Evolutionary conservation across 1,140 invertebrate genomes (phyloP).

Genomic region (Drosophila saltans): DNA sequence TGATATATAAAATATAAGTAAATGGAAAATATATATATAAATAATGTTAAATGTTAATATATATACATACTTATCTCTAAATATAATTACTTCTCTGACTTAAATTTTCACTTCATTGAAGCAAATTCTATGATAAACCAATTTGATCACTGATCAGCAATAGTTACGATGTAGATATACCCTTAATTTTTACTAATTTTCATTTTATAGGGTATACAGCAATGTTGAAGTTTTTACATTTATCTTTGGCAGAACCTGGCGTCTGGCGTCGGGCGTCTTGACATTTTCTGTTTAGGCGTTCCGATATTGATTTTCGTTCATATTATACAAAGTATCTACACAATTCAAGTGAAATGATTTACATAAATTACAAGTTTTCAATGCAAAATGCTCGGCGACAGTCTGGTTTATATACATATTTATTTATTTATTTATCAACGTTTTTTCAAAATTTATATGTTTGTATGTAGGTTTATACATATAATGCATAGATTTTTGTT

Average conservation of each 20-base stretch:
- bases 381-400: conserved; percentile 24
- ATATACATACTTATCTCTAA: too few species aligned
- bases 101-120: too few species aligned
- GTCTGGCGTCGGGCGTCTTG: neutral
- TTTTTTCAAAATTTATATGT: neutral
- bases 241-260: conserved; percentile 9
- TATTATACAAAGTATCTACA: conserved; percentile 52
- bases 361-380: conserved; percentile 71
- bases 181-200: too few species aligned
- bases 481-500: conserved; percentile 27
- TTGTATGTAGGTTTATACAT: neutral
- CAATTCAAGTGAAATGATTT: conserved; percentile 69
- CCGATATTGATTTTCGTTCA: conserved; percentile 39
- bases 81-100: too few species aligned
- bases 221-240: neutral
- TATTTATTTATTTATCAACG: neutral
- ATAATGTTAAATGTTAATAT: too few species aligned
- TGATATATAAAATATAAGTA: too few species aligned
- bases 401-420: neutral
- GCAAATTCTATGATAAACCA: too few species aligned
- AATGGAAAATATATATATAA: too few species aligned
- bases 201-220: neutral
- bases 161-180: too few species aligned
- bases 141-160: too few species aligned
- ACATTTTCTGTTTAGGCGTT: conserved; percentile 69